These are phyloP conservation scores for Proales similis DNA, from an alignment of 1,140 invertebrate species.

Conservation along the genomic window DNA sequence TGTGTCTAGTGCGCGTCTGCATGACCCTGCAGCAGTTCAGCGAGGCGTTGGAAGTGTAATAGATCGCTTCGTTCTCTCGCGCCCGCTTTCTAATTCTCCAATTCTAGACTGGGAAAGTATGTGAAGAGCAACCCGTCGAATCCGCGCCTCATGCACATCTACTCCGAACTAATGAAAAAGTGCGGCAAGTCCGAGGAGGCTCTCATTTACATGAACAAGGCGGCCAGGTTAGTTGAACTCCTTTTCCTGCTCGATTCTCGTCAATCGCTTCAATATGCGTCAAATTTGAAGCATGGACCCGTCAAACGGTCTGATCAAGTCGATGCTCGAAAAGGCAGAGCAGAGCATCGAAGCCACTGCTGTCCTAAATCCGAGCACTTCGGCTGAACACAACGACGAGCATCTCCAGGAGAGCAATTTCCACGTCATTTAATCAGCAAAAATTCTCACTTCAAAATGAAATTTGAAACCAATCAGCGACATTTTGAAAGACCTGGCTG, in stretches of 20 bases:
- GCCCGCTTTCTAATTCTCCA: no score
- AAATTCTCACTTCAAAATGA: no score
- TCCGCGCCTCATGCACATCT: constrained; percentile 29
- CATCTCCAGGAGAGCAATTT: no score
- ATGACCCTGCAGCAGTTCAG: constrained; percentile 36
- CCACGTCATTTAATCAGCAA: no score
- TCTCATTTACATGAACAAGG: constrained; percentile 36
- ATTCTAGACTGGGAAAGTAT: constrained; percentile 32
- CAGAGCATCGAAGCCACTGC: constrained; percentile 35
- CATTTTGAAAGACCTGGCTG: no score
- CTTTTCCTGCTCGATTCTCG: background rate
- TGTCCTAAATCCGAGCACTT: no score
- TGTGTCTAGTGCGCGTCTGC: constrained; percentile 30
- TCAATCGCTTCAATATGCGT: background rate
- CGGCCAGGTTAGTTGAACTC: constrained; percentile 4
- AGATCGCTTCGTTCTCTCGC: no score
- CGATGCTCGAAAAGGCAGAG: constrained; percentile 31
- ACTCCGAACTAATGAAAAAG: constrained; percentile 35
- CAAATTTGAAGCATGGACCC: constrained; percentile 14
- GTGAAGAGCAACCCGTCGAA: constrained; percentile 20
- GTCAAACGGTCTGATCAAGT: constrained; percentile 21
- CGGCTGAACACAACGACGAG: no score
- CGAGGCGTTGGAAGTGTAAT: constrained; percentile 33
- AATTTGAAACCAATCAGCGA: no score
- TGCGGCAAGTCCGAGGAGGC: constrained; percentile 33